These are phyloP conservation scores for Dipodomys spectabilis DNA, from an alignment of 2,113 vertebrate genomes.

Conservation along the genomic window DNA sequence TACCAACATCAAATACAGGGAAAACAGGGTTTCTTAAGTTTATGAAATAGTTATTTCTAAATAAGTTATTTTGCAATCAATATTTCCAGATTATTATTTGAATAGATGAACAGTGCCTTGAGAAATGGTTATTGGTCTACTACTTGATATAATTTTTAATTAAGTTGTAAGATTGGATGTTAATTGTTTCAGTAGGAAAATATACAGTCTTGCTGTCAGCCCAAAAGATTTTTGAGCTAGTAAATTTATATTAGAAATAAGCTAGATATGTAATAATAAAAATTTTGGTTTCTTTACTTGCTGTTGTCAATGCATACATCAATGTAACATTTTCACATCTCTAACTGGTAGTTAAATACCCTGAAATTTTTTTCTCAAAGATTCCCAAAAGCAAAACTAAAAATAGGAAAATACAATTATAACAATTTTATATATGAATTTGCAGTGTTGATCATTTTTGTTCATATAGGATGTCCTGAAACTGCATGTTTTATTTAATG, in stretches of 20 bases:
- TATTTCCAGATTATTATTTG: not conserved
- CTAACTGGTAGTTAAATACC: slow-evolving; percentile 1
- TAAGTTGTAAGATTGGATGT: not conserved
- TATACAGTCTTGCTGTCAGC: not conserved
- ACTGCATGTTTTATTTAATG: not conserved
- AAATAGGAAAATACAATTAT: not conserved
- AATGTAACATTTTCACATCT: not conserved
- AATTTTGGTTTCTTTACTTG: not conserved
- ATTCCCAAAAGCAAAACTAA: slow-evolving; percentile 30
- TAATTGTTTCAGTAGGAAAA: not conserved
- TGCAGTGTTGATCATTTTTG: not conserved
- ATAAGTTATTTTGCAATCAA: not conserved
- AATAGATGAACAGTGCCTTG: not conserved
- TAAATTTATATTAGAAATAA: slow-evolving; percentile 17
- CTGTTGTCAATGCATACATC: not conserved
- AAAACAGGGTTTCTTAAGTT: not conserved
- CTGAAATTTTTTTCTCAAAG: not conserved
- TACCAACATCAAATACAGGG: too few species aligned
- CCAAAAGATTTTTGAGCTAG: slow-evolving; percentile 1
- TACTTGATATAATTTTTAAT: not conserved
- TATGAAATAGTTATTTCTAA: not conserved
- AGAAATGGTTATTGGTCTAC: slow-evolving; percentile 4
- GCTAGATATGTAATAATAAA: not conserved
- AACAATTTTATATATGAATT: not conserved
- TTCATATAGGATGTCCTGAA: not conserved